phyloP scores from a whole-genome alignment of 2,888 invertebrate genomes.

The Ormyrus nitidulus region DNA sequence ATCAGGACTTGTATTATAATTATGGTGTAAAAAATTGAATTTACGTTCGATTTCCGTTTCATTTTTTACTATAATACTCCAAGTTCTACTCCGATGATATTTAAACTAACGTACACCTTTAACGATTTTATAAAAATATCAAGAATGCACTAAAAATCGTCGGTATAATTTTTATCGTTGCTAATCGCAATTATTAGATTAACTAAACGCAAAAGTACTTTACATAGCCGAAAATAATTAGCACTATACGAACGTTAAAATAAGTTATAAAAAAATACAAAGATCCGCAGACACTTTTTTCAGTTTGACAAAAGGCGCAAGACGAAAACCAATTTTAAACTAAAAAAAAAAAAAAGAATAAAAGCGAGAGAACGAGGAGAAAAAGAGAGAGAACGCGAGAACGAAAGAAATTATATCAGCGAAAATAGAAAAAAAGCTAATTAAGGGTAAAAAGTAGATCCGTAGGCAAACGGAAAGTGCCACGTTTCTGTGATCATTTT shows the following conservation, averaged over 20 bases:
- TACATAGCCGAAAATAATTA: conserved; percentile 5
- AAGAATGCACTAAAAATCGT: background rate
- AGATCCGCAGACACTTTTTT: conserved; percentile 22
- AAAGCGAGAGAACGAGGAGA: conserved; percentile 29
- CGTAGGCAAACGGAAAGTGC: conserved; percentile 56
- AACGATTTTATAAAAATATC: conserved; percentile 1
- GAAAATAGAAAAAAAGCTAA: conserved; percentile 44
- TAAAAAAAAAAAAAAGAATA: background rate
- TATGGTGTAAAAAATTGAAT: no score
- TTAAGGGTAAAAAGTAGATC: conserved; percentile 52
- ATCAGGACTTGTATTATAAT: no score
- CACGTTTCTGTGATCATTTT: conserved; percentile 58
- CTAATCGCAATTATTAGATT: background rate
- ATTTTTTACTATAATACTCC: no score
- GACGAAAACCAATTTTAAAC: background rate
- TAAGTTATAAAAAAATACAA: conserved; percentile 9
- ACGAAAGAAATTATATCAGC: conserved; percentile 52
- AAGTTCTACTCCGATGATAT: background rate
- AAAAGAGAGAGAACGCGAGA: conserved; percentile 6
- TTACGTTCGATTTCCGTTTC: no score
- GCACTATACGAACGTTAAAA: conserved; percentile 18
- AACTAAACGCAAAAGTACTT: background rate
- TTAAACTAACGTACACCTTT: background rate
- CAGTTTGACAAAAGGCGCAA: conserved; percentile 11
- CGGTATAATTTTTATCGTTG: conserved; percentile 20